A percentile compares a stretch with the other conserved stretches of the same genome.
phyloP scores from a whole-genome alignment of 2,113 vertebrate genomes.

The Romanogobio albipinnatus region DNA sequence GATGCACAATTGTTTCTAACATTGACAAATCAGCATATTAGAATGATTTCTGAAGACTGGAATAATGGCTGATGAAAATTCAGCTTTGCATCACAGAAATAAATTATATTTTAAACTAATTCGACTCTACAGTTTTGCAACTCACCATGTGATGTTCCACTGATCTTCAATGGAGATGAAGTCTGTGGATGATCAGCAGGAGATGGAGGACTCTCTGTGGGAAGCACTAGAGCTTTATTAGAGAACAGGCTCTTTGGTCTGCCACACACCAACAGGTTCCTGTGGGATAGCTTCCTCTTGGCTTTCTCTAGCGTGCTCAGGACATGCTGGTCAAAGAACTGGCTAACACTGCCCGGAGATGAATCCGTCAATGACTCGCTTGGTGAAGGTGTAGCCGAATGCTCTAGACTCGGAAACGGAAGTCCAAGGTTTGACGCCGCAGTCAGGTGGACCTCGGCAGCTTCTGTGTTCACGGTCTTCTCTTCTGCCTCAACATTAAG shows the following conservation, averaged over 20 bases:
- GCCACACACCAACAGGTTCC: conserved; percentile 60
- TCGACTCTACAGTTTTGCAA: neutral
- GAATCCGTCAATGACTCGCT: conserved; percentile 45
- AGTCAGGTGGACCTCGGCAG: conserved; percentile 39
- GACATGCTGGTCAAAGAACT: conserved; percentile 58
- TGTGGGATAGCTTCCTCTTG: conserved; percentile 69
- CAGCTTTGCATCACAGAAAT: too few relatives aligned
- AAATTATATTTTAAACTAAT: too few relatives aligned
- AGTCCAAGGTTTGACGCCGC: conserved; percentile 52
- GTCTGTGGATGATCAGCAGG: conserved; percentile 26
- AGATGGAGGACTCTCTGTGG: conserved; percentile 38
- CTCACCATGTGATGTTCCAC: conserved; percentile 54
- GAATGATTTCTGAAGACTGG: too few relatives aligned
- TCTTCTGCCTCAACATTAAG: conserved; percentile 52
- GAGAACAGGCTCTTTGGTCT: conserved; percentile 62
- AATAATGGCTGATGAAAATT: too few relatives aligned
- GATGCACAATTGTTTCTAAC: too few relatives aligned
- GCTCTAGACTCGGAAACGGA: conserved; percentile 61
- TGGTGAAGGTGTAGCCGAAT: conserved; percentile 54
- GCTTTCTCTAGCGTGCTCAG: conserved; percentile 73
- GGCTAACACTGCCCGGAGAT: neutral
- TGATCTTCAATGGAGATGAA: conserved; percentile 58
- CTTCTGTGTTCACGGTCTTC: conserved; percentile 54
- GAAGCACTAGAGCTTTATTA: neutral
- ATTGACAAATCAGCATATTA: too few relatives aligned